Base-by-base conservation (phyloP, 2,888 invertebrate genomes). In the Xestia ashworthii region DNA sequence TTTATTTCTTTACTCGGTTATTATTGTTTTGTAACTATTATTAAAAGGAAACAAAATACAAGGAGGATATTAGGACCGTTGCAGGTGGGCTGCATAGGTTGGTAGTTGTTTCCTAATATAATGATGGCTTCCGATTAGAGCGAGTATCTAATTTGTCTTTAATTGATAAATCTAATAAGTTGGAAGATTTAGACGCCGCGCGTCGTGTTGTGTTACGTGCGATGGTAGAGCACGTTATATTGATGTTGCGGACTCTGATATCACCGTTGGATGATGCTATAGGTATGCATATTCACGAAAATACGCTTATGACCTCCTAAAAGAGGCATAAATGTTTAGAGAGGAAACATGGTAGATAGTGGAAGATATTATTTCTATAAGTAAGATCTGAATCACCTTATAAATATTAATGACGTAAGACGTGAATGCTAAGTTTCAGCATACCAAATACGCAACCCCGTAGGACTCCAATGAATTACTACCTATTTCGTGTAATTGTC, bases 1-100 rank as follows among this genome's bases (percentile, higher is more conserved):
- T 80, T 81, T 80, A 74, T 73, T 67, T 65, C 12, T 69, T 32
- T 46, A 41, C 38, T 65, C 38, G 55, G 22, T 74, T 74, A 71
- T 67, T n/a, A 50, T 58, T 80, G 25, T 22, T 16, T 60, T 46
- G 68, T 14, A 25, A 22, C 2, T 41, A 2, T 44, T 44, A 16
- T n/a, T 44, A n/a, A n/a, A 44, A 8, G 44, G 9, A 25, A 44
- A 16, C 25, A 66, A 44, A 44, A 11, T 5, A 41, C 11, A 22
- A 64, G 64, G 0, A 12, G 38, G 2, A 22, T 64, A 12, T 44
- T 16, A 44, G 8, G 44, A 25, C 16, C 25, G 16, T 9, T 14
- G 9, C 12, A 16, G 25, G 16, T 66, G 25, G n/a, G 16, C 16
- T 3, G 16, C 25, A 19, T 44, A 41, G 16, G 11, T 64, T 41